Conservation (phyloP, 2,888 invertebrate species). For the Keiferia lycopersicella region DNA sequence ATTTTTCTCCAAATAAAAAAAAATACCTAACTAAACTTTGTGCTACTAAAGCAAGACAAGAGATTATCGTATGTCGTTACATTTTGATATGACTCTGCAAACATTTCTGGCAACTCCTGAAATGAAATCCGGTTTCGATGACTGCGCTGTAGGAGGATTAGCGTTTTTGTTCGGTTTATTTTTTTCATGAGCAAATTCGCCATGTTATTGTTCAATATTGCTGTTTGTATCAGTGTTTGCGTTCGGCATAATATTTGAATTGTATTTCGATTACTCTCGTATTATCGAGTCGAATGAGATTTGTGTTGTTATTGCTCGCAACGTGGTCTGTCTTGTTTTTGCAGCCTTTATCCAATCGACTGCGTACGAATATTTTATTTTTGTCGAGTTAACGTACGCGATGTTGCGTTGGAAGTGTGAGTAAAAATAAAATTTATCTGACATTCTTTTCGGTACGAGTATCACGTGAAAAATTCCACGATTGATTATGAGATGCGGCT, state of each 20-base stretch:
- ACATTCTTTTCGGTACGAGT: constrained; percentile 27
- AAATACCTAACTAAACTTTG: no score
- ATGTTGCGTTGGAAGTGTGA: constrained; percentile 3
- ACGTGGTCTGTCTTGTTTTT: constrained; percentile 18
- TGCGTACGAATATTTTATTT: constrained; percentile 5
- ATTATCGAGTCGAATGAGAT: constrained; percentile 12
- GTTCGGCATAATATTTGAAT: constrained; percentile 48
- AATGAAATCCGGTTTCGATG: constrained; percentile 36
- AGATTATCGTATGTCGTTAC: background rate
- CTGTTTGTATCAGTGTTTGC: constrained; percentile 49
- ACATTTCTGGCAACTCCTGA: constrained; percentile 21
- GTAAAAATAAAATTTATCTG: constrained; percentile 31
- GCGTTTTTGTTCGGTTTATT: constrained; percentile 46
- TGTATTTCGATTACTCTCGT: constrained; percentile 31
- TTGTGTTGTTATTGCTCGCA: constrained; percentile 10
- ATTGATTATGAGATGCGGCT: constrained; percentile 34
- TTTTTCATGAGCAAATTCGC: constrained; percentile 47
- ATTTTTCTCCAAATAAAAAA: no score
- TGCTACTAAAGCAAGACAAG: constrained; percentile 30
- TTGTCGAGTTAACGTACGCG: constrained; percentile 1
- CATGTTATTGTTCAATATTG: constrained; percentile 54
- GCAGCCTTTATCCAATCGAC: constrained; percentile 7
- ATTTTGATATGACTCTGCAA: background rate
- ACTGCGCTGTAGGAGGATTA: constrained; percentile 38
- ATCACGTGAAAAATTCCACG: constrained; percentile 45